phyloP scores from a whole-genome alignment of 2,113 vertebrate species.

The Anoura caudifer region DNA sequence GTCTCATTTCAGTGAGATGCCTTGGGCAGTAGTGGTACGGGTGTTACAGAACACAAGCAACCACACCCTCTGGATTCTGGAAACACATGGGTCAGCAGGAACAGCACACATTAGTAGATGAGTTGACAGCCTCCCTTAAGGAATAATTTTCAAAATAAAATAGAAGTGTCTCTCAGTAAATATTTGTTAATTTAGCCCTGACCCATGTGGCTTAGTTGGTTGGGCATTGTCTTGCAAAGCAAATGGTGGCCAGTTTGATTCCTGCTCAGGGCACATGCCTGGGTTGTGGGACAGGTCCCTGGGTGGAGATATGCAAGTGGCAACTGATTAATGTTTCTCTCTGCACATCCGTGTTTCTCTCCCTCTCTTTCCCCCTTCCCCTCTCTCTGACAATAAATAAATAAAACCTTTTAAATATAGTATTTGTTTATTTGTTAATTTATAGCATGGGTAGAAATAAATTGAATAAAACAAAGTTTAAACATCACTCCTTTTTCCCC shows the following conservation, averaged over 20 bases:
- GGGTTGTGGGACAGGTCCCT: too few relatives aligned
- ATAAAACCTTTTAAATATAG: background rate
- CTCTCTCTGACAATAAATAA: too few relatives aligned
- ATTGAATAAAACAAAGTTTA: background rate
- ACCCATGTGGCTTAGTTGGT: too few relatives aligned
- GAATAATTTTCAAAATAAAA: background rate
- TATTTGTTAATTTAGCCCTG: background rate
- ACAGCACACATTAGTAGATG: background rate
- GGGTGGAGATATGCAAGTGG: too few relatives aligned
- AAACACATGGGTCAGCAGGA: background rate
- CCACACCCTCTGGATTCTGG: background rate
- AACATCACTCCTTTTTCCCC: background rate
- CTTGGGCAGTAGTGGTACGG: background rate
- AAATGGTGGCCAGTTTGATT: too few relatives aligned
- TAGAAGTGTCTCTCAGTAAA: background rate
- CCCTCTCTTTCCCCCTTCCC: too few relatives aligned
- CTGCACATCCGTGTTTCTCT: too few relatives aligned
- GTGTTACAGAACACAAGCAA: background rate
- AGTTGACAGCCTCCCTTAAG: background rate
- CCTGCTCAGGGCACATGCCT: too few relatives aligned
- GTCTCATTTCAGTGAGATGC: slow-evolving; percentile 16
- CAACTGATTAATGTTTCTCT: too few relatives aligned
- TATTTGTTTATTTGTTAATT: background rate
- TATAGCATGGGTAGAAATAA: background rate
- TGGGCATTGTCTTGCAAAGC: too few relatives aligned